Evolutionary conservation across 2,888 invertebrate species (phyloP), one percentile per base, ranked within the genome.

Genomic region (Clitarchus hookeri): DNA sequence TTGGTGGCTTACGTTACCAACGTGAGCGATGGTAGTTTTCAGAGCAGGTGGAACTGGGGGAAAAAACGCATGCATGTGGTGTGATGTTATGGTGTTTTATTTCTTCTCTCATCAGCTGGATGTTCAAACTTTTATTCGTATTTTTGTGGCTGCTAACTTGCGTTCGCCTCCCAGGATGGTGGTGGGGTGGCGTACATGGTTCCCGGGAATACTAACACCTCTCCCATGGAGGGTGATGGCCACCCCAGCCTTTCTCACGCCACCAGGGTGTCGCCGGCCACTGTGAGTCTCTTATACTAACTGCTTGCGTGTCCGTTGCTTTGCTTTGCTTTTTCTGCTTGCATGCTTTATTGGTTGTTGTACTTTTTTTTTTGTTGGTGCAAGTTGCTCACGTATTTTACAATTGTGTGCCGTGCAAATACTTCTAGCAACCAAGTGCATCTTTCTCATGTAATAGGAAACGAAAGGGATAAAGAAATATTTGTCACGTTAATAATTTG

Each of bases 251-350:
- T 95, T 90, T 94, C 95, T 90, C 96, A 96, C 92, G 96, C 96
- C 90, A 97, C 95, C 91, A 94, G 96, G 91, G 96, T 96, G 91
- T 97, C 96, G 91, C 96, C 97, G 91, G 98, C 98, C 91, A 98
- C 98, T 92, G 98, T 97, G 95, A 95, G 95, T 93, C 89, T 89
- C 0, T 82, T 19, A 19, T 19, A 36, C 82, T 82, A 82, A 82
- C 82, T 65, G 77, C 53, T 85, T 85, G 79, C 19, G 11, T 65
- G 65, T 65, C 65, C 65, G 11, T 23, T 65, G 65, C 23, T 65
- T 65, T 65, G 65, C 65, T 65, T 53, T 65, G 65, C 65, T 65
- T 65, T 11, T 65, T 65, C n/a, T 65, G 44, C 53, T 84, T 65
- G 85, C 83, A 83, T 82, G 44, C 82, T 77, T 44, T 82, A 65